phyloP scores from a whole-genome alignment of 1,140 invertebrate species.

The Hypothenemus hampei region DNA sequence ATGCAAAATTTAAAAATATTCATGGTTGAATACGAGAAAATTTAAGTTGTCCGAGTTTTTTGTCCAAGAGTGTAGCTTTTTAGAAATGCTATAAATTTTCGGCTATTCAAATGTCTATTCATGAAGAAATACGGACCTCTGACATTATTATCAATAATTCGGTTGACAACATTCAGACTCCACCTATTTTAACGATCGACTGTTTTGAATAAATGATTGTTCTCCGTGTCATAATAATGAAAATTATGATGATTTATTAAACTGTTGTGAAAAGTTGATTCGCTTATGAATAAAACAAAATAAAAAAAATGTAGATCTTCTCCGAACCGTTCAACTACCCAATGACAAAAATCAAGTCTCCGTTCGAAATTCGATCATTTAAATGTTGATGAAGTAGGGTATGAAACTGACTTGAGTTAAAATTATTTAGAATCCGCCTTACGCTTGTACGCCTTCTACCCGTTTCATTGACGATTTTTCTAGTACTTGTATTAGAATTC shows the following conservation, averaged over 20 bases:
- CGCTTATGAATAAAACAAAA: too few species aligned
- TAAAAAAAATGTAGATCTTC: too few species aligned
- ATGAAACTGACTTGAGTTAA: too few species aligned
- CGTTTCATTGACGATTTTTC: neutral
- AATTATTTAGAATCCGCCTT: neutral
- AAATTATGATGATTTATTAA: too few species aligned
- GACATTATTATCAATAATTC: neutral
- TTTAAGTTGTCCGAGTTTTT: too few species aligned
- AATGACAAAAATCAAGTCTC: neutral
- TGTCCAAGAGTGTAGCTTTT: too few species aligned
- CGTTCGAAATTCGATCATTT: neutral
- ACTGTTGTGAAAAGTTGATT: too few species aligned
- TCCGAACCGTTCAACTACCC: too few species aligned
- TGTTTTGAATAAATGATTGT: neutral
- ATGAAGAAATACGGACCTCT: neutral
- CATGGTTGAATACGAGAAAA: too few species aligned
- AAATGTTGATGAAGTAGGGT: too few species aligned
- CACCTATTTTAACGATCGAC: neutral
- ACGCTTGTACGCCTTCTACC: neutral
- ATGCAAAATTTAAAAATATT: too few species aligned
- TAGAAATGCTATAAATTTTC: neutral
- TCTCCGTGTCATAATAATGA: neutral
- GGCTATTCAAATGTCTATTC: neutral
- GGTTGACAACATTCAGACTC: neutral
- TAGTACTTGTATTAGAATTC: neutral